Percentiles rank a stretch among this genome's conserved stretches.
Conservation (phyloP, 1,140 invertebrate species). For the Hirudo medicinalis region DNA sequence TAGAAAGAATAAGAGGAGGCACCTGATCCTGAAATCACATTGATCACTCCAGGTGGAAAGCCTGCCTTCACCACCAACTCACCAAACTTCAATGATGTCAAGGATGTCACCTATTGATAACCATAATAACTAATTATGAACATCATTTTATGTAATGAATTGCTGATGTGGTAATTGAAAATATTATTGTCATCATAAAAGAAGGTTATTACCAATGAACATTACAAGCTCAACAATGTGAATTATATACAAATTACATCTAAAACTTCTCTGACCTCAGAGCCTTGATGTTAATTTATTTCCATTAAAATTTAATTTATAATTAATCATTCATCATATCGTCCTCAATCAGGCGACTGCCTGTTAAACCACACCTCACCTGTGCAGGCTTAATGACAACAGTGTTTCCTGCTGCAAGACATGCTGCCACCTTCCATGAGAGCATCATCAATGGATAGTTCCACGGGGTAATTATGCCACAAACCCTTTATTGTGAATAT, state of each 20-base stretch:
- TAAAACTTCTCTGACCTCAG: too few relatives aligned
- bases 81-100: slow-evolving; percentile 62
- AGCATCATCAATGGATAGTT: slow-evolving; percentile 49
- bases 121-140: too few relatives aligned
- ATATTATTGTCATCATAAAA: too few relatives aligned
- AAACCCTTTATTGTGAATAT: slow-evolving; percentile 39
- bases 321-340: too few relatives aligned
- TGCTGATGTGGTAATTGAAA: too few relatives aligned
- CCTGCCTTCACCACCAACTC: slow-evolving; percentile 72
- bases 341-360: not conserved
- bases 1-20: slow-evolving; percentile 9
- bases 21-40: slow-evolving; percentile 73
- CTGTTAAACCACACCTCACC: slow-evolving; percentile 32
- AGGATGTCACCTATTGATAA: too few relatives aligned
- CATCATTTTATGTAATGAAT: too few relatives aligned
- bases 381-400: slow-evolving; percentile 54
- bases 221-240: too few relatives aligned
- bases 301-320: too few relatives aligned
- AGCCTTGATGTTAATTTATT: too few relatives aligned
- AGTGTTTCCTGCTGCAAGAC: slow-evolving; percentile 52
- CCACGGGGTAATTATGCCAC: slow-evolving; percentile 53
- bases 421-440: slow-evolving; percentile 51
- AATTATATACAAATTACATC: too few relatives aligned
- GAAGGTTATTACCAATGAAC: too few relatives aligned
- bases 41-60: slow-evolving; percentile 84